phyloP scores from a whole-genome alignment of 2,113 vertebrate genomes.

The Nothocercus nigrocapillus region DNA sequence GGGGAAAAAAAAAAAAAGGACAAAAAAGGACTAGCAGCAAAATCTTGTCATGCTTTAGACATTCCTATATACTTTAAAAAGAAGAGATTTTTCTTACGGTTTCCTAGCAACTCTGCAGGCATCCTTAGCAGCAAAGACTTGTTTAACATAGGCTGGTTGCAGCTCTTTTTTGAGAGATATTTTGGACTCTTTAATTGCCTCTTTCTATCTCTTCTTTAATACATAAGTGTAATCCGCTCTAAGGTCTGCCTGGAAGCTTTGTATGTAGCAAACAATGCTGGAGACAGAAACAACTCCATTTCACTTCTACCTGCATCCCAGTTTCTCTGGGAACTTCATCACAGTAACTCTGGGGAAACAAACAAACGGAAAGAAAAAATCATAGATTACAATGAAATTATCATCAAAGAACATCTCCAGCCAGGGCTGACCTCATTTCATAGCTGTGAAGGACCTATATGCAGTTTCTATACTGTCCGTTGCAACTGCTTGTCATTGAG shows the following conservation, averaged over 20 bases:
- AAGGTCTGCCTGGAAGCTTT: neutral
- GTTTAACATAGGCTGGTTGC: neutral
- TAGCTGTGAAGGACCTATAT: neutral
- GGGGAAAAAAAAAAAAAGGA: neutral
- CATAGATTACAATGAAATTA: neutral
- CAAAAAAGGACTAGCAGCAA: neutral
- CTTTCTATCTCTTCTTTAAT: neutral
- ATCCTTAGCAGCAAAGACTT: neutral
- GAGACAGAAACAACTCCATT: neutral
- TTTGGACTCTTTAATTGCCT: neutral
- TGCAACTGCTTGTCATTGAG: neutral
- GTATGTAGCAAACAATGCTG: neutral
- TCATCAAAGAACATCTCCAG: neutral
- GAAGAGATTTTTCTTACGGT: neutral
- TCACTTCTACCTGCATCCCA: neutral
- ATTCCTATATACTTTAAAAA: neutral
- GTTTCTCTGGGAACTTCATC: too few relatives aligned
- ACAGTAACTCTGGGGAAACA: neutral
- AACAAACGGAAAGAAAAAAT: neutral
- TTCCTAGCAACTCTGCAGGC: conserved; percentile 41
- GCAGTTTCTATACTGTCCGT: neutral
- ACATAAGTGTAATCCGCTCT: neutral
- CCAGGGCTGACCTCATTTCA: neutral
- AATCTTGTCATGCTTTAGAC: neutral
- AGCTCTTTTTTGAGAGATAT: neutral